Conservation (phyloP, 1,140 invertebrate species). For the Vanessa tameamea region DNA sequence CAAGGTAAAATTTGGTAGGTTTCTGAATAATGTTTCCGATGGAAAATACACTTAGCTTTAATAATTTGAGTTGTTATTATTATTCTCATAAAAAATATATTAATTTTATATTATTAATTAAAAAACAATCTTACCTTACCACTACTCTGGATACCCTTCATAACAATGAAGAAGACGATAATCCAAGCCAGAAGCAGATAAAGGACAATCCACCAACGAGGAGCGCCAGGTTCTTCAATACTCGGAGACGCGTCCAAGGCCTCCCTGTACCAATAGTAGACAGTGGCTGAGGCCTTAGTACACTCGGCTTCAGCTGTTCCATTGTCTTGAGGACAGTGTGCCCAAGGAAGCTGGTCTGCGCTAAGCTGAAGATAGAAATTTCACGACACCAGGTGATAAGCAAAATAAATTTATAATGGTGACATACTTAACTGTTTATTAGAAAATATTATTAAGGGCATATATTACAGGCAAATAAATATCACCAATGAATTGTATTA, state of each 20-base stretch:
- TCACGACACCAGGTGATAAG: background rate
- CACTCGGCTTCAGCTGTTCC: conserved; percentile 88
- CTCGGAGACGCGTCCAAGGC: conserved; percentile 91
- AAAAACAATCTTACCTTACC: conserved; percentile 88
- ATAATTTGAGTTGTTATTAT: no score
- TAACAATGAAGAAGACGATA: conserved; percentile 97
- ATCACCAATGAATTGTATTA: no score
- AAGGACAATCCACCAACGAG: conserved; percentile 97
- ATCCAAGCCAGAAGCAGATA: conserved; percentile 96
- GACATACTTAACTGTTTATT: no score
- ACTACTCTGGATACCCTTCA: conserved; percentile 98
- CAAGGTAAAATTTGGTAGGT: no score
- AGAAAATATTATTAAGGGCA: no score
- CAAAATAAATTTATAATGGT: no score
- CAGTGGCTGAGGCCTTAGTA: conserved; percentile 90
- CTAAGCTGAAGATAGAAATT: conserved; percentile 80
- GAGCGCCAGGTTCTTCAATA: conserved; percentile 90
- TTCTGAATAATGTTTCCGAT: no score
- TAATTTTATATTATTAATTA: background rate
- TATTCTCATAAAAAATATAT: no score
- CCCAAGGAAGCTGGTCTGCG: conserved; percentile 88
- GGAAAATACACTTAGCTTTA: no score
- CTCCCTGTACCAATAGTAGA: conserved; percentile 94
- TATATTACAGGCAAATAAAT: no score
- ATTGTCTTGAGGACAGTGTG: conserved; percentile 88